Evolutionary conservation across 2,797 vertebrate species (phyloP).

Genomic region (Neosalanx taihuensis): DNA sequence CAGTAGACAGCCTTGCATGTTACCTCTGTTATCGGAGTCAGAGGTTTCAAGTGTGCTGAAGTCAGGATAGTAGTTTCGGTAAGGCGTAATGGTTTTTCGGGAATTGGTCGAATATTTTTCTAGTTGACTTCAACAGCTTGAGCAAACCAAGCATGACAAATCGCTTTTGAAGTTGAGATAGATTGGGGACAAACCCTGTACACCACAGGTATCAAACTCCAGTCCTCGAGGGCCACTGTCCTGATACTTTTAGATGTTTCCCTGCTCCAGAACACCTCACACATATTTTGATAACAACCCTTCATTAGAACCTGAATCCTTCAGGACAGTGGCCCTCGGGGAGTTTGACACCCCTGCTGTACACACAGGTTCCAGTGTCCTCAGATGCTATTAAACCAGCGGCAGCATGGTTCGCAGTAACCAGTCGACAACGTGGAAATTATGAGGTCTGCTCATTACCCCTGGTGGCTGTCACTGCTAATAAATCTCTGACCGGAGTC

Average conservation of each 20-base stretch:
- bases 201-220: neutral
- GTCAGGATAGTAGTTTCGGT: no score
- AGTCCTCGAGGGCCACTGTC: no score
- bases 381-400: slow-evolving; percentile 29
- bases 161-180: slow-evolving; percentile 16
- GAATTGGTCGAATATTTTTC: no score
- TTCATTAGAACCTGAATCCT: no score
- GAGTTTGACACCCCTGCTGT: neutral
- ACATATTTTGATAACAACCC: no score
- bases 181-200: slow-evolving; percentile 24
- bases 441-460: slow-evolving; percentile 51
- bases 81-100: slow-evolving; percentile 4
- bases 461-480: slow-evolving; percentile 43
- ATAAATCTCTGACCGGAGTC: slow-evolving; percentile 59
- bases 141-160: neutral
- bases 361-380: slow-evolving; percentile 20
- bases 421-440: slow-evolving; percentile 40
- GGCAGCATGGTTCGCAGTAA: slow-evolving; percentile 27
- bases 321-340: no score
- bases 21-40: no score
- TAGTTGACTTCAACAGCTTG: neutral
- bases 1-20: no score
- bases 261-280: no score
- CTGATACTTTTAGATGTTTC: no score
- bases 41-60: no score